Evolutionary conservation across 2,888 invertebrate species (phyloP).

Genomic region (Mythimna vitellina): DNA sequence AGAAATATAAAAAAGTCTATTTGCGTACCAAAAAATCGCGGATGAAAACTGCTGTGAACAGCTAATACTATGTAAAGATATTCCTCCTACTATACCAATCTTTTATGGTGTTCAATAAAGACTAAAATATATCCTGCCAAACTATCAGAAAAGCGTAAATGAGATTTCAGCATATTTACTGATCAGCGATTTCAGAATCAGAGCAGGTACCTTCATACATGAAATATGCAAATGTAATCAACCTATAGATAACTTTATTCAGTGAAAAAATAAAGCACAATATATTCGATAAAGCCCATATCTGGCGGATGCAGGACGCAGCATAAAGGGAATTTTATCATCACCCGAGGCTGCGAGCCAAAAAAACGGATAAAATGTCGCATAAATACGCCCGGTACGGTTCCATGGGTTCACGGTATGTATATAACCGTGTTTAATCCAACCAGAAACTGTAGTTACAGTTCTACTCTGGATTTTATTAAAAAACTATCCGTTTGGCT

Average conservation of each 20-base stretch:
- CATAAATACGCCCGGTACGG: constrained; percentile 15
- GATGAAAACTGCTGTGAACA: too few relatives aligned
- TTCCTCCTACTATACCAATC: too few relatives aligned
- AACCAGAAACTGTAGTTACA: not conserved
- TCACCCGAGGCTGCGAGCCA: constrained; percentile 4
- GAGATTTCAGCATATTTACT: not conserved
- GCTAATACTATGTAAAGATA: too few relatives aligned
- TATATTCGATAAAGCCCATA: constrained; percentile 42
- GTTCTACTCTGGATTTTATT: constrained; percentile 9
- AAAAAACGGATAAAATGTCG: constrained; percentile 37
- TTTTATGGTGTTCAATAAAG: too few relatives aligned
- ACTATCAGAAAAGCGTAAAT: not conserved
- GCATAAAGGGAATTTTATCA: constrained; percentile 46
- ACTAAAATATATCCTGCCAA: not conserved
- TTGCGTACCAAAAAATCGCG: too few relatives aligned
- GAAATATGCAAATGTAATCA: constrained; percentile 41
- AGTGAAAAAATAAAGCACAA: constrained; percentile 17
- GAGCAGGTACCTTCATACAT: not conserved
- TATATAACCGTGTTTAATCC: constrained; percentile 15
- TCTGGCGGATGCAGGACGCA: constrained; percentile 43
- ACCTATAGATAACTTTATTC: constrained; percentile 7
- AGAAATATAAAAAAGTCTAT: too few relatives aligned
- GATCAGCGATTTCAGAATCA: not conserved
- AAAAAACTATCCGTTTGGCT: constrained; percentile 5
- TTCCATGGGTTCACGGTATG: constrained; percentile 27